These are phyloP conservation scores for Halocaridina rubra DNA, from an alignment of 2,888 invertebrate species.

Conservation along the genomic window DNA sequence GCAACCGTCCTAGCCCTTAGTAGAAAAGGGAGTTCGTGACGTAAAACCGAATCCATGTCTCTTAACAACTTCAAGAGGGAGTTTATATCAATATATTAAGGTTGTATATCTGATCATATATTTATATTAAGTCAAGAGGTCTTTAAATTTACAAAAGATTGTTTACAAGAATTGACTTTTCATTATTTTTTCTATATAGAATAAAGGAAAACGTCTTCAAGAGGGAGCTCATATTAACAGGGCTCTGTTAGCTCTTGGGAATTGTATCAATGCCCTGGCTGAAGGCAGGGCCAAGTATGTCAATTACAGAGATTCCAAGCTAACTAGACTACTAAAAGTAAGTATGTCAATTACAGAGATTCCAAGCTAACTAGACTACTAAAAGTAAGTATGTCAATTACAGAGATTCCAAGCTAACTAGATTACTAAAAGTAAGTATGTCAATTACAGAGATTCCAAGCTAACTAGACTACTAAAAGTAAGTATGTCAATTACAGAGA, in stretches of 20 bases:
- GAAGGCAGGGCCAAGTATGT: slow-evolving; percentile 83
- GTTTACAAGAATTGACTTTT: too few relatives aligned
- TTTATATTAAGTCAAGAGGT: too few relatives aligned
- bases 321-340: slow-evolving; percentile 81
- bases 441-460: slow-evolving; percentile 96
- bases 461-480: slow-evolving; percentile 81
- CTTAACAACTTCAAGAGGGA: too few relatives aligned
- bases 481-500: slow-evolving; percentile 85
- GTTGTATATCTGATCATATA: too few relatives aligned
- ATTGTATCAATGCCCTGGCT: slow-evolving; percentile 95
- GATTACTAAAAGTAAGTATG: slow-evolving; percentile 81
- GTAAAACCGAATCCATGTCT: too few relatives aligned
- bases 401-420: slow-evolving; percentile 93
- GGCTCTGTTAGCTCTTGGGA: slow-evolving; percentile 88
- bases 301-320: slow-evolving; percentile 94
- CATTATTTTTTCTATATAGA: slow-evolving; percentile 69
- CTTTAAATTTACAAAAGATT: too few relatives aligned
- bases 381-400: slow-evolving; percentile 77
- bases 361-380: slow-evolving; percentile 92
- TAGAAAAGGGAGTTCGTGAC: too few relatives aligned
- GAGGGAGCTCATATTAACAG: slow-evolving; percentile 97
- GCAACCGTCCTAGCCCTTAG: too few relatives aligned
- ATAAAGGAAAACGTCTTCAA: slow-evolving; percentile 85
- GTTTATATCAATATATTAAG: too few relatives aligned
- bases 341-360: slow-evolving; percentile 79